Base-by-base conservation (phyloP, 2,797 vertebrate species). In the Scolopax bukidnonensis region DNA sequence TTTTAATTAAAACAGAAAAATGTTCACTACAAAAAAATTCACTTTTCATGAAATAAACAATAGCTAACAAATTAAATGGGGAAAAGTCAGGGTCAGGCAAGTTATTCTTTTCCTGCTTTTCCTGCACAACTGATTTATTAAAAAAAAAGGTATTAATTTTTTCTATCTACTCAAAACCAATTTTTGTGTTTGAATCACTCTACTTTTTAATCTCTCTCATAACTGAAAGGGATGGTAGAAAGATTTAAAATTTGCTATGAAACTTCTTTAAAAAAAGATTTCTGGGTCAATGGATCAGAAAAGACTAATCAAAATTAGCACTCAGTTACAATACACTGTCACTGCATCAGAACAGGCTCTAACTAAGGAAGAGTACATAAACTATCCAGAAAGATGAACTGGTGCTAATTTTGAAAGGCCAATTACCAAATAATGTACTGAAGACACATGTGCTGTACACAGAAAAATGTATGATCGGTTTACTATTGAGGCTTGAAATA, bases 1-100 rank as follows among this genome's bases (percentile, higher is more conserved):
- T 90, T 90, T 86, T 76, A 81, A 93, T 90, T 90, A 94, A 95
- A 91, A 41, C 4, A 54, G n/a, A 70, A 94, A 84, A 92, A 74
- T 3, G 6, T 18, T 65, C 27, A 69, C 60, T 64, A 67, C 9
- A 51, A 64, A 73, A 45, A 45, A 47, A 43, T 3, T 38, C 32
- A 50, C 64, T 76, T 43, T 71, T 59, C 41, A 21, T 73, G 19
- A 89, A 79, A 76, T 47, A 91, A 91, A 71, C 41, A 84, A 59
- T 2, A 87, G 48, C 45, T 74, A 82, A 68, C 43, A 84, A 85
- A 93, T 88, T 76, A 93, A 92, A 91, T 12, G 12, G 23, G 12
- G 27, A 91, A 68, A 81, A 2, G 12, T 10, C 28, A 92, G 59
- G 89, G 89, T 91, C 87, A 88, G 15, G 40, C 15, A 76, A 50